phyloP scores from a whole-genome alignment of 1,140 invertebrate genomes.

The Pantala flavescens region DNA sequence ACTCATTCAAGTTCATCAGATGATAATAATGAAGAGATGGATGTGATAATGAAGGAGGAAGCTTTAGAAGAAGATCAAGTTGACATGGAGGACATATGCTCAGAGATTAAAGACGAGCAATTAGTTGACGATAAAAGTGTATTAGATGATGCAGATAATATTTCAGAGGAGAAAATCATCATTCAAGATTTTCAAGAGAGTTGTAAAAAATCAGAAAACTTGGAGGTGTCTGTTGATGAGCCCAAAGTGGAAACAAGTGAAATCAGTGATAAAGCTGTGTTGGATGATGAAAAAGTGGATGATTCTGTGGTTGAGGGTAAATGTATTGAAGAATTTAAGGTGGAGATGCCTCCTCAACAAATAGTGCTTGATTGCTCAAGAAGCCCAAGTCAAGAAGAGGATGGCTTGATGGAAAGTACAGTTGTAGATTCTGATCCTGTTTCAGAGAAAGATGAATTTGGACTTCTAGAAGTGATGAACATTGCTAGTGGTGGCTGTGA shows the following conservation, averaged over 20 bases:
- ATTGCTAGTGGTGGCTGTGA: not conserved
- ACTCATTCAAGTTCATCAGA: slow-evolving; percentile 31
- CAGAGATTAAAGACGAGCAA: slow-evolving; percentile 22
- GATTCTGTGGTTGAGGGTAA: too few species aligned
- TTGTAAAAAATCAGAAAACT: too few species aligned
- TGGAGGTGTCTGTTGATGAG: too few species aligned
- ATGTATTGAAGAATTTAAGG: too few species aligned
- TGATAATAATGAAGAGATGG: slow-evolving; percentile 24
- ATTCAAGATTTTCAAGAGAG: too few species aligned
- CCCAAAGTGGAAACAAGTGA: too few species aligned
- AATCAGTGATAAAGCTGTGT: too few species aligned
- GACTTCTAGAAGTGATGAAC: not conserved
- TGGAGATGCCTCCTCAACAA: too few species aligned
- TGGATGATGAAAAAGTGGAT: too few species aligned
- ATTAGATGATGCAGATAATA: not conserved
- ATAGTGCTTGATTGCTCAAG: too few species aligned
- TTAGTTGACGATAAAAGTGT: not conserved
- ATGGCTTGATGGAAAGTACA: not conserved
- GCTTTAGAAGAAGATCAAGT: slow-evolving; percentile 25
- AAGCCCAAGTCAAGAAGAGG: too few species aligned
- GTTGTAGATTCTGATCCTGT: not conserved
- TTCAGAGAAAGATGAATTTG: not conserved
- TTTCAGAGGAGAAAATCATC: not conserved
- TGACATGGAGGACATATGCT: slow-evolving; percentile 29
- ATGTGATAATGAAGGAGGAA: slow-evolving; percentile 17